A percentile compares a stretch with the other conserved stretches of the same genome.
Conservation (phyloP, 2,797 vertebrate species). For the Graptemys geographica region DNA sequence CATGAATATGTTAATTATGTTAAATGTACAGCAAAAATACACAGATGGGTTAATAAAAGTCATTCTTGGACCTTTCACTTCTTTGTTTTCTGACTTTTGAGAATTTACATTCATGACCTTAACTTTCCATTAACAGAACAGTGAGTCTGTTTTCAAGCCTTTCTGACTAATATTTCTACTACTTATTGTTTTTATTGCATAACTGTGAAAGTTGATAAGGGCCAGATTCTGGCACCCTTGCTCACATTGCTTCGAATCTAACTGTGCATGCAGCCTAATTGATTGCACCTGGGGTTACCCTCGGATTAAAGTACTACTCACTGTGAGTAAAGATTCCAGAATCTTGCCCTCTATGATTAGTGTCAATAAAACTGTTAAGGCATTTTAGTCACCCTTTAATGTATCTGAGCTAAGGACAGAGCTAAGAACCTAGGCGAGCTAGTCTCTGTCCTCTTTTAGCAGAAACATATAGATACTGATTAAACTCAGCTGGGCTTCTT, state of each 20-base stretch:
- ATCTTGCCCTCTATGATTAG: background rate
- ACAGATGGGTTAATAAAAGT: background rate
- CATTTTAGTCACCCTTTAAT: background rate
- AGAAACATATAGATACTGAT: accelerated
- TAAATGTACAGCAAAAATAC: background rate
- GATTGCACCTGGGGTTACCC: background rate
- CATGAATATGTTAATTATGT: background rate
- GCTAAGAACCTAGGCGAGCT: background rate
- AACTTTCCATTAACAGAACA: background rate
- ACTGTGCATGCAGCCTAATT: background rate
- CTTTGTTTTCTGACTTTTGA: background rate
- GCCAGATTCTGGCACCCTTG: background rate
- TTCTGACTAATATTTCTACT: background rate
- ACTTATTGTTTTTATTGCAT: background rate
- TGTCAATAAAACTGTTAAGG: background rate
- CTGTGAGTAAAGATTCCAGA: background rate
- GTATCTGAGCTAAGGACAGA: background rate
- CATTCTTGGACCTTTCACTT: accelerated
- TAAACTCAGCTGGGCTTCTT: background rate
- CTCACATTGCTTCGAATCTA: slow-evolving; percentile 8
- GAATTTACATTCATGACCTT: background rate
- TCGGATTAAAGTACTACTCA: background rate
- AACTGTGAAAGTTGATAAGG: slow-evolving; percentile 11
- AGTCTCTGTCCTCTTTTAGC: background rate
- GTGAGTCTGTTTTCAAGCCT: background rate